Percentiles rank a stretch among this genome's conserved stretches.
Conservation (phyloP, 2,888 invertebrate genomes). For the Campoplex nolae region DNA sequence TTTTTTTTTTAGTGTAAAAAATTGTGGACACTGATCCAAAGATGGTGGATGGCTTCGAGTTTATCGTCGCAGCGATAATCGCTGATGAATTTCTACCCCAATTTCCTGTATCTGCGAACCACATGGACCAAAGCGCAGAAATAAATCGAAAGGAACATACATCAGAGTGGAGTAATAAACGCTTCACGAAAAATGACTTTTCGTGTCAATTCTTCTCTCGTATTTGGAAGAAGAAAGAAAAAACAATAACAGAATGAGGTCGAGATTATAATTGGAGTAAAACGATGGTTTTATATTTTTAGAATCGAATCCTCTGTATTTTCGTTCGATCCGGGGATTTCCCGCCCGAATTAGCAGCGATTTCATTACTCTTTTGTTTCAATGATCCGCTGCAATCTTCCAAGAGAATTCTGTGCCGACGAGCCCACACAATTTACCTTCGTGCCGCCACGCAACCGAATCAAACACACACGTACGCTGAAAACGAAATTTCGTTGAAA, state of each 20-base stretch:
- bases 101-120: not conserved
- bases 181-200: not conserved
- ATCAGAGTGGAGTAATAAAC: no score
- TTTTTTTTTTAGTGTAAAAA: not conserved
- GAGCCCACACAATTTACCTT: constrained; percentile 6
- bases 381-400: not conserved
- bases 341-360: not conserved
- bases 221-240: not conserved
- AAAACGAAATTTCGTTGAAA: no score
- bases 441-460: constrained; percentile 18
- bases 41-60: not conserved
- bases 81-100: not conserved
- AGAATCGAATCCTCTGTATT: not conserved
- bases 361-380: not conserved
- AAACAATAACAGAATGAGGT: not conserved
- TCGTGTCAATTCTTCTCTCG: not conserved
- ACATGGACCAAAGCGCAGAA: no score
- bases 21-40: not conserved
- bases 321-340: not conserved
- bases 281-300: not conserved
- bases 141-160: no score
- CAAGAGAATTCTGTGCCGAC: not conserved
- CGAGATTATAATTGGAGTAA: not conserved
- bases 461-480: not conserved
- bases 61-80: not conserved